These are phyloP conservation scores for Oreochromis mossambicus DNA, from an alignment of 2,797 vertebrate species.

Conservation along the genomic window DNA sequence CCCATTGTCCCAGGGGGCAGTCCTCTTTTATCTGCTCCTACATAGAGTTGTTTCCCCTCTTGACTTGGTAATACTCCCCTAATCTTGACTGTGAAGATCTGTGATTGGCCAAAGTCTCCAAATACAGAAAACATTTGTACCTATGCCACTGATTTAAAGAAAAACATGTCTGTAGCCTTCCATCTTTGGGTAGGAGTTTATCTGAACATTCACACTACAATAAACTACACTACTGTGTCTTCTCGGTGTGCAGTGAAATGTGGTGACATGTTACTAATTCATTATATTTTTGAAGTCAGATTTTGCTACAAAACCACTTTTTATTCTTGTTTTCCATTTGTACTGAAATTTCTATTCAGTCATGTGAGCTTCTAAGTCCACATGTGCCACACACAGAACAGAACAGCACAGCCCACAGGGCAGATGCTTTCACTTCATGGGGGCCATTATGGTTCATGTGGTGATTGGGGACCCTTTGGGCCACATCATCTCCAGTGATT, in stretches of 20 bases:
- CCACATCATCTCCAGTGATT: conserved; percentile 60
- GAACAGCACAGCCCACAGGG: neutral
- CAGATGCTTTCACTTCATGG: neutral
- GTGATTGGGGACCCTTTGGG: conserved; percentile 9
- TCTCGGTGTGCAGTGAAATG: neutral
- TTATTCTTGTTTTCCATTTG: neutral
- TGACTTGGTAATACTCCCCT: neutral
- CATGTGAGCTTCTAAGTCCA: neutral
- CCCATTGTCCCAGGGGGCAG: neutral
- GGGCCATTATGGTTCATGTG: conserved; percentile 19
- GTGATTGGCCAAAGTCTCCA: neutral
- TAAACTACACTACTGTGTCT: neutral
- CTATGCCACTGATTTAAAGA: neutral
- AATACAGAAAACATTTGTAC: neutral
- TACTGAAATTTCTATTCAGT: neutral
- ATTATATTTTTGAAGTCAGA: neutral
- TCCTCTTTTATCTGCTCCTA: neutral
- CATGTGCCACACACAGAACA: neutral
- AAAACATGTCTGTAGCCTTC: neutral
- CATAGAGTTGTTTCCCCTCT: neutral
- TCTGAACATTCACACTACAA: neutral
- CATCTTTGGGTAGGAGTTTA: neutral
- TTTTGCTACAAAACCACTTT: neutral
- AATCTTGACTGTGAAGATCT: neutral
- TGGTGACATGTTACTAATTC: neutral